Evolutionary conservation across 2,888 invertebrate genomes (phyloP), one percentile per base, ranked within the genome.

Genomic region (Melanchra persicariae): DNA sequence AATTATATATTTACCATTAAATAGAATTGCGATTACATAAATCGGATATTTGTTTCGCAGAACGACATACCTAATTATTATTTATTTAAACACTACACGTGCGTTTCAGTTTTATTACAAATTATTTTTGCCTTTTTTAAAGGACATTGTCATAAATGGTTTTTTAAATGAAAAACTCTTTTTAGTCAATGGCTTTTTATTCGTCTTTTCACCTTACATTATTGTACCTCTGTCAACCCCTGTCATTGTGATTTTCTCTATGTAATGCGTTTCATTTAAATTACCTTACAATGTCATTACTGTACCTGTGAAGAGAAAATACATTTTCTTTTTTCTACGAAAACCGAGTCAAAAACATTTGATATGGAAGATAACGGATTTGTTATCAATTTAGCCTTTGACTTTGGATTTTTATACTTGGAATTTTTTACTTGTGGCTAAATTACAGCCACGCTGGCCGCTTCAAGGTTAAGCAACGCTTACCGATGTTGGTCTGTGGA

Each of bases 201-300:
- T 37, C 24, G n/a, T 2, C 5, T 10, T 43, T 72, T 34, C 10
- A 19, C n/a, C 12, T 22, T 72, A n/a, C n/a, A n/a, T n/a, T n/a
- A n/a, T n/a, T n/a, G n/a, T n/a, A 12, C 24, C 26, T 22, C 51
- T 63, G 24, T 34, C 43, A 58, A 45, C 12, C 72, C 34, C 19
- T 22, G 22, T 72, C 62, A 37, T 22, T 58, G 6, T 43, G 6
- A 45, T 51, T 37, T 57, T 55, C 9, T 17, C n/a, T 24, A 47
- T 49, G n/a, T 34, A 37, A 24, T 24, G 2, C 6, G 30, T 49
- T 19, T 43, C 5, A 34, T 62, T 72, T 57, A 43, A 26, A 72
- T 47, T 47, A 71, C 30, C 15, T 5, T 12, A 43, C n/a, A 49
- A n/a, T 43, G 3, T 71, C 24, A 49, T 72, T 1, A 24, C 57